Evolutionary conservation across 37 sponge, comb jelly and placozoan genomes (phyloP), one percentile per base, ranked within the genome.

Genomic region (Halisarca cf. caerulea): DNA sequence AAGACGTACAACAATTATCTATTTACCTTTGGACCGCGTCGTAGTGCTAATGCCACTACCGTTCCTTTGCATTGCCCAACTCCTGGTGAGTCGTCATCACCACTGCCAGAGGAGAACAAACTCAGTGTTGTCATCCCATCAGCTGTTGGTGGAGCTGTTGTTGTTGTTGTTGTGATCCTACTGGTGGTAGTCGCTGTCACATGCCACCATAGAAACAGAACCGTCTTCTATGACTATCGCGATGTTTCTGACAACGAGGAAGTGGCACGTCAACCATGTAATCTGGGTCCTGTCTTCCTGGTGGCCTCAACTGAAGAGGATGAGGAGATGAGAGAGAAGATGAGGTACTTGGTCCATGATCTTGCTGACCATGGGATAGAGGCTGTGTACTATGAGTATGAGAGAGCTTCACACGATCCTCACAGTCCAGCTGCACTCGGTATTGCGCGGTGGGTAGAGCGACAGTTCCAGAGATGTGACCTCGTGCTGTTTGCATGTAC

Each of bases 221-320:
- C 9, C 6, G 51, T 14, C 11, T 6, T 14, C 11, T 11, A 47
- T 47, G 11, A 11, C 9, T 47, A 14, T 47, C 9, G 11, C 9
- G 9, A 14, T 14, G 6, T 11, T 47, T 6, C 11, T 47, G 9
- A 6, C 9, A 47, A 14, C 11, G 51, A 47, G 11, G 51, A 14
- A 11, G 9, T 11, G 51, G 6, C 11, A 11, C 6, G 6, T 14
- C 51, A 47, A 47, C 51, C 51, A 47, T 6, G 11, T 6, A 11
- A 6, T 47, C 11, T 47, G 9, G 11, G 51, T 14, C 9, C 51
- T 2, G 44, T 74, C 32, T 74, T 41, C 25, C 1, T 74, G 1
- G 45, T 74, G 1, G 77, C 77, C 15, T 74, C 77, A 74, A 74
- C 77, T 39, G 77, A 74, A 40, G 77, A 74, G 14, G 45, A 43